Conservation (phyloP, 1,140 invertebrate species). For the Anastrepha ludens region DNA sequence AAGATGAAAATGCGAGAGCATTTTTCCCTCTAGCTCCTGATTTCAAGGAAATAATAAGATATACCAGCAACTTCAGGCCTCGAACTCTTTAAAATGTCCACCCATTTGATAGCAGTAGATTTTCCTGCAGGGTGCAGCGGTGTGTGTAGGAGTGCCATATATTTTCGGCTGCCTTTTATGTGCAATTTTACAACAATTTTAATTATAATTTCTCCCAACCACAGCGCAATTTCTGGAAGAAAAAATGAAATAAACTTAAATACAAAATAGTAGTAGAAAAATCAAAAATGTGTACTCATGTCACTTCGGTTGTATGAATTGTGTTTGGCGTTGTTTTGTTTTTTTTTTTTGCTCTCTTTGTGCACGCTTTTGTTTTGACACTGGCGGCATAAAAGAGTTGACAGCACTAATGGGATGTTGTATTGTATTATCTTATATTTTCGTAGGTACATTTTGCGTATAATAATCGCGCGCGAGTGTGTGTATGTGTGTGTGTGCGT, state of each 20-base stretch:
- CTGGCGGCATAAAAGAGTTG: conserved; percentile 42
- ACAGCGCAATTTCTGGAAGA: not conserved
- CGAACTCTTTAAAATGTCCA: too few species aligned
- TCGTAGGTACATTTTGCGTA: not conserved
- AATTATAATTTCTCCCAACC: conserved; percentile 38
- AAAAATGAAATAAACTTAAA: not conserved
- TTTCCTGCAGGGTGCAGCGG: not conserved
- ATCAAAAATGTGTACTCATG: conserved; percentile 45
- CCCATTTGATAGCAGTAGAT: not conserved
- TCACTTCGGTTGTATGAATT: not conserved
- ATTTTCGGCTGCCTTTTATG: conserved; percentile 24
- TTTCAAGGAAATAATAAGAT: too few species aligned
- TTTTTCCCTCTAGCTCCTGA: too few species aligned
- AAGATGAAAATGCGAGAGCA: too few species aligned
- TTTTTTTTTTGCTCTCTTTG: not conserved
- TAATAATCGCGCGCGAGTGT: not conserved
- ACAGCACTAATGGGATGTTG: conserved; percentile 37
- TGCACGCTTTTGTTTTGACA: not conserved
- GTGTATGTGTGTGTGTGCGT: not conserved
- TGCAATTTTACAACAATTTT: conserved; percentile 50
- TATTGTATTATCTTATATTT: conserved; percentile 38
- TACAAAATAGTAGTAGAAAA: conserved; percentile 48
- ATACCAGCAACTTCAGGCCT: too few species aligned
- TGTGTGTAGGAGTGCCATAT: not conserved
- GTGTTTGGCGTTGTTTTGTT: not conserved